phyloP scores from a whole-genome alignment of 2,113 vertebrate species.

The Thryonomys swinderianus region DNA sequence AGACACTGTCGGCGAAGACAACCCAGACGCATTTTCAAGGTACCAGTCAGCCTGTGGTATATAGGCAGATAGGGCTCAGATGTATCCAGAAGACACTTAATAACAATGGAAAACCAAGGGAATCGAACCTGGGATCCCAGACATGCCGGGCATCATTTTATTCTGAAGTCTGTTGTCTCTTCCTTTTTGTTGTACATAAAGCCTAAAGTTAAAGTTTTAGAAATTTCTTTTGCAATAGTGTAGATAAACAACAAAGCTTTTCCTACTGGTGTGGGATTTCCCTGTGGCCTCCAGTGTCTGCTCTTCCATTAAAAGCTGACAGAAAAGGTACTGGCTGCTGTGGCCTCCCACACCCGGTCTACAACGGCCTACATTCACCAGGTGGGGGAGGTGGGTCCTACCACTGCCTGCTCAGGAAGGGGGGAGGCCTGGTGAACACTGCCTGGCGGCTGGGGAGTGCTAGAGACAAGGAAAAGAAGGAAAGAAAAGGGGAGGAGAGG shows the following conservation, averaged over 20 bases:
- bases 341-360: not conserved
- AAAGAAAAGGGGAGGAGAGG: not conserved
- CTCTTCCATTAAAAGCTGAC: not conserved
- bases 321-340: not conserved
- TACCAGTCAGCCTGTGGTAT: not conserved
- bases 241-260: not conserved
- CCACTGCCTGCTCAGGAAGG: not conserved
- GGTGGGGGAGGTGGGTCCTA: not conserved
- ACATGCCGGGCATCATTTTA: not conserved
- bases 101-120: not conserved
- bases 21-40: not conserved
- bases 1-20: not conserved
- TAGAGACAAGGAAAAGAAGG: not conserved
- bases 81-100: not conserved
- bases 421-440: too few species aligned
- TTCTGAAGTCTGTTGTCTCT: not conserved
- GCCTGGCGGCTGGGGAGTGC: not conserved
- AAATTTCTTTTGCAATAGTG: not conserved
- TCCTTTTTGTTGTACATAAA: not conserved
- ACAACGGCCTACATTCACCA: too few species aligned
- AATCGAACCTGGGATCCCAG: not conserved
- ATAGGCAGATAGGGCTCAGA: not conserved
- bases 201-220: not conserved
- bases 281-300: not conserved
- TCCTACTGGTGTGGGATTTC: too few species aligned